A percentile compares a stretch with the other conserved stretches of the same genome.
These are phyloP conservation scores for Lasioglossum villosulum DNA, from an alignment of 2,888 invertebrate genomes.

Conservation along the genomic window DNA sequence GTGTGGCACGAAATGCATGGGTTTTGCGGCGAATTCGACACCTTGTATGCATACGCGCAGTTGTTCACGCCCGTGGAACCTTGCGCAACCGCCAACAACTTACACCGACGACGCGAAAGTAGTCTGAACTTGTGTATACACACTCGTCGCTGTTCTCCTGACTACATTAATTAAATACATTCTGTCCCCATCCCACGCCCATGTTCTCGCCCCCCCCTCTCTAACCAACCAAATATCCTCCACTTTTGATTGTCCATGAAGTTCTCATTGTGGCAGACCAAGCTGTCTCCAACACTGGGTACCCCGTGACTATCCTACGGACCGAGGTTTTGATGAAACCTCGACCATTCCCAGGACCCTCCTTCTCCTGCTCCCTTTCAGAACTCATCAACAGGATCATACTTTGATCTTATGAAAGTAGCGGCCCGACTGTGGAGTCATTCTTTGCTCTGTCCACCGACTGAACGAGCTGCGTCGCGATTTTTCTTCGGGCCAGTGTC, in stretches of 20 bases:
- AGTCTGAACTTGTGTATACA: conserved; percentile 33
- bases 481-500: not conserved
- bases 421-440: not conserved
- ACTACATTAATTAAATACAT: conserved; percentile 72
- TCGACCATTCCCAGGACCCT: conserved; percentile 1
- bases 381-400: conserved; percentile 46
- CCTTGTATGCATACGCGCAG: conserved; percentile 38
- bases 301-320: conserved; percentile 27
- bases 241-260: conserved; percentile 69
- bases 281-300: conserved; percentile 43
- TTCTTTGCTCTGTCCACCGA: not conserved
- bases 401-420: conserved; percentile 17
- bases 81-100: not conserved
- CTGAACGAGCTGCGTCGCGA: not conserved
- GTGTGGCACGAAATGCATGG: conserved; percentile 55
- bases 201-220: not conserved
- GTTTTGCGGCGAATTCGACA: conserved; percentile 67
- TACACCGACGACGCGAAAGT: conserved; percentile 32
- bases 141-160: conserved; percentile 29
- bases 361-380: not conserved
- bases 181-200: conserved; percentile 2
- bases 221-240: conserved; percentile 50
- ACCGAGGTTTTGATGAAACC: conserved; percentile 62
- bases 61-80: not conserved
- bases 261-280: conserved; percentile 61